Percentiles rank a stretch among this genome's conserved stretches.
Conservation (phyloP, 2,113 vertebrate genomes). For the Laticauda colubrina region DNA sequence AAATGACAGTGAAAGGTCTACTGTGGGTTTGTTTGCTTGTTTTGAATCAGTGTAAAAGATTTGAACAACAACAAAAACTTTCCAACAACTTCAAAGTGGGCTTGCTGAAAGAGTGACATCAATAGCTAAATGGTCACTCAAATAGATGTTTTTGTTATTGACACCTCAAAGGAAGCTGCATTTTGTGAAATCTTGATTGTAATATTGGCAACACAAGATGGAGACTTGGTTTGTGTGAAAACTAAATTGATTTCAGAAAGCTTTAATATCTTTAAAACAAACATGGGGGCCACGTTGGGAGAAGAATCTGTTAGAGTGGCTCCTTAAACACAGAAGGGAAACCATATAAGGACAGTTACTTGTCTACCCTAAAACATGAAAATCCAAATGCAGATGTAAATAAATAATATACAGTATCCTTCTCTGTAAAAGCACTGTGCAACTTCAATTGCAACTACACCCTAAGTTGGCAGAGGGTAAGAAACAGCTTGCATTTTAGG, state of each 20-base stretch:
- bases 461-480: not conserved
- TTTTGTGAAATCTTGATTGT: constrained; percentile 48
- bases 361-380: not conserved
- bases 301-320: not conserved
- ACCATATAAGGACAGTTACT: not conserved
- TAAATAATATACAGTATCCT: not conserved
- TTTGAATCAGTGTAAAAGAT: constrained; percentile 26
- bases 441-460: not conserved
- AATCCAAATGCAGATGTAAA: not conserved
- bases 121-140: constrained; percentile 6
- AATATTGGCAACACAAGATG: constrained; percentile 34
- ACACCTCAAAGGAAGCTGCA: constrained; percentile 42
- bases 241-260: not conserved
- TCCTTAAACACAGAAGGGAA: no score
- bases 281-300: no score
- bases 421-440: not conserved
- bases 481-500: not conserved
- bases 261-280: not conserved
- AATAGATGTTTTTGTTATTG: constrained; percentile 1
- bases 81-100: not conserved
- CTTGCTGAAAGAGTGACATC: constrained; percentile 43
- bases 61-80: constrained; percentile 6
- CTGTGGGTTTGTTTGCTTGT: constrained; percentile 46
- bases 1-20: constrained; percentile 44
- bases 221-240: not conserved